phyloP scores from a whole-genome alignment of 2,888 invertebrate species.

The Gibbula magus region DNA sequence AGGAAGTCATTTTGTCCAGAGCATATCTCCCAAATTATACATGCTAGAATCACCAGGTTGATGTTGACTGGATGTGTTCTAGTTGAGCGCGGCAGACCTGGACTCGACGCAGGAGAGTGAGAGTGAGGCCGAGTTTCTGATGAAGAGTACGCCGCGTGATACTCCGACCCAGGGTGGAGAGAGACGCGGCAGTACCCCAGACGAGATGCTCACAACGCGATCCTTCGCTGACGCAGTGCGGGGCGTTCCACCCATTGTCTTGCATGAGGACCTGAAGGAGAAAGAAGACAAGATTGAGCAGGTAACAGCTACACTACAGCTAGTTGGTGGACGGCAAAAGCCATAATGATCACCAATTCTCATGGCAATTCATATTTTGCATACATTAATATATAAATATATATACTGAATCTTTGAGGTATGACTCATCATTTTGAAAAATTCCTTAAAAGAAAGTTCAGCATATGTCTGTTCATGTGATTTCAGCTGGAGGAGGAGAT shows the following conservation, averaged over 20 bases:
- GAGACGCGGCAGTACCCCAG: slow-evolving; percentile 42
- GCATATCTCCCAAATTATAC: too few relatives aligned
- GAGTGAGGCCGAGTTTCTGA: not conserved
- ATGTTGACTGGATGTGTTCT: not conserved
- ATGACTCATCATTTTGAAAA: too few relatives aligned
- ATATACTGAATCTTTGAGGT: too few relatives aligned
- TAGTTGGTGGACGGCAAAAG: not conserved
- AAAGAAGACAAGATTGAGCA: slow-evolving; percentile 54
- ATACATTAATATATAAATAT: too few relatives aligned
- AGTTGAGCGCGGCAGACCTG: slow-evolving; percentile 5
- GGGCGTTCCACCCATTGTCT: slow-evolving; percentile 30
- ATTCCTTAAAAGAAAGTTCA: too few relatives aligned
- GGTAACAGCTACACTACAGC: slow-evolving; percentile 37
- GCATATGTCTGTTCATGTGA: too few relatives aligned
- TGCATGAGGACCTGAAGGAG: slow-evolving; percentile 41
- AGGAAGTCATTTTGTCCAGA: too few relatives aligned
- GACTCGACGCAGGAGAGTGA: slow-evolving; percentile 25
- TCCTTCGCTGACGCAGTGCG: slow-evolving; percentile 53
- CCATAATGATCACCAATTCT: not conserved
- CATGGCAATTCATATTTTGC: too few relatives aligned
- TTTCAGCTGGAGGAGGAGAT: slow-evolving; percentile 58
- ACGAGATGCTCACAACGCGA: slow-evolving; percentile 48
- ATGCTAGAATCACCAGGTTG: not conserved
- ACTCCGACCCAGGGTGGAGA: slow-evolving; percentile 25
- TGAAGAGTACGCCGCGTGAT: slow-evolving; percentile 17